phyloP scores from a whole-genome alignment of 1,140 invertebrate species.

The Agrypnia vestita region DNA sequence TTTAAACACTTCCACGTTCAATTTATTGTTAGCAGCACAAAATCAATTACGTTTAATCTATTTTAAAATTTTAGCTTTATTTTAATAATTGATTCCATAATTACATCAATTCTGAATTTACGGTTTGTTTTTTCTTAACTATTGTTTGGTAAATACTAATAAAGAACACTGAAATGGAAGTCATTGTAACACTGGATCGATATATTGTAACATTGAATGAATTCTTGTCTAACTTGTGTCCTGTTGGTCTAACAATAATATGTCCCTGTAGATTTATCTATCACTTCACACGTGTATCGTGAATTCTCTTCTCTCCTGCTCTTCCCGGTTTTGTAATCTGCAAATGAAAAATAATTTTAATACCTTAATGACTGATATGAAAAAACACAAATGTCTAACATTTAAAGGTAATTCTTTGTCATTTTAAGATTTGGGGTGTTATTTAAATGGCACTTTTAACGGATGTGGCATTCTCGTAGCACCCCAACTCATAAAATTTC shows the following conservation, averaged over 20 bases:
- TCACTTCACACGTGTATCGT: conserved; percentile 76
- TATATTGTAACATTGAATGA: conserved; percentile 22
- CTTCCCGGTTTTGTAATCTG: conserved; percentile 76
- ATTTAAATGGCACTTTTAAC: no score
- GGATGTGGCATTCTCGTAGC: no score
- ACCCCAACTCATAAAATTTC: no score
- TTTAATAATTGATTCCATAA: neutral
- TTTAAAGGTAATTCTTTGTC: no score
- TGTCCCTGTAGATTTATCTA: conserved; percentile 48
- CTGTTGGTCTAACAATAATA: conserved; percentile 37
- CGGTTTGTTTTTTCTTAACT: neutral
- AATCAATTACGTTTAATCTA: no score
- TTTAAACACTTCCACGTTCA: no score
- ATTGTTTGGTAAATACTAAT: neutral
- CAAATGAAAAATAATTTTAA: conserved; percentile 59
- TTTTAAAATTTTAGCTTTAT: no score
- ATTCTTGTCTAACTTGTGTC: conserved; percentile 27
- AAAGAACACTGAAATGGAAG: conserved; percentile 3
- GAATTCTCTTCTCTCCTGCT: conserved; percentile 77
- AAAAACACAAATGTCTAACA: no score
- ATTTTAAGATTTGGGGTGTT: no score
- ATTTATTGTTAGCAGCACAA: no score
- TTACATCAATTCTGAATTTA: no score
- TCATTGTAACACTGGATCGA: neutral
- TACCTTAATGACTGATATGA: no score